Base-by-base conservation (phyloP, 2,797 vertebrate species). In the Phylloscopus collybita region DNA sequence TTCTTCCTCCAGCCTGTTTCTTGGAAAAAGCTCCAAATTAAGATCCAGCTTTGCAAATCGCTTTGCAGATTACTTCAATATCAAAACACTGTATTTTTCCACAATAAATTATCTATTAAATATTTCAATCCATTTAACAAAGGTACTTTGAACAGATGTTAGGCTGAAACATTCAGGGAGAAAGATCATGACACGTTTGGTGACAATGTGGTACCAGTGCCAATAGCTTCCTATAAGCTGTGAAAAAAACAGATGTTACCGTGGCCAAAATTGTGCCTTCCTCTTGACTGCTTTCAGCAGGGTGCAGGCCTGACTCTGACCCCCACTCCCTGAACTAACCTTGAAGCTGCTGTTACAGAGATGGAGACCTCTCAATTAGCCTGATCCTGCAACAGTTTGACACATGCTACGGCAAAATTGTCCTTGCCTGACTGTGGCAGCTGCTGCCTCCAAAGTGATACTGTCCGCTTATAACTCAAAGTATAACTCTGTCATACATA, bases 81-180 rank as follows among this genome's bases (percentile, higher is more conserved):
- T 47, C 19, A 74, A 82, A 89, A 61, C 12, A n/a, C 17, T 6
- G 0, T 47, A 21, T 45, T 64, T 80, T 80, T 20, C 62, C 5
- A 3, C 50, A 49, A 47, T 42, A 85, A 74, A 22, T 16, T 9
- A 2, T 61, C 69, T 84, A 22, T 57, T 81, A 72, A 79, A 56
- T 59, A 59, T 92, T 92, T 64, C 51, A 86, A 36, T n/a, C 36
- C 34, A 29, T 6, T 2, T 86, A 80, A 50, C 57, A 76, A 66
- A 80, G 67, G 67, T 81, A 23, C 26, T 81, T 84, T 64, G 83
- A 86, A 81, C 90, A 96, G 93, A 88, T 90, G 76, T 86, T 86
- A 51, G 32, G 23, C 45, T 93, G 78, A 95, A 72, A 59, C 45
- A 53, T 81, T 82, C 59, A 56, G 67, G 56, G 88, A 70, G 70